Evolutionary conservation across 2,888 invertebrate species (phyloP).

Genomic region (Drosophila flavopinicola): DNA sequence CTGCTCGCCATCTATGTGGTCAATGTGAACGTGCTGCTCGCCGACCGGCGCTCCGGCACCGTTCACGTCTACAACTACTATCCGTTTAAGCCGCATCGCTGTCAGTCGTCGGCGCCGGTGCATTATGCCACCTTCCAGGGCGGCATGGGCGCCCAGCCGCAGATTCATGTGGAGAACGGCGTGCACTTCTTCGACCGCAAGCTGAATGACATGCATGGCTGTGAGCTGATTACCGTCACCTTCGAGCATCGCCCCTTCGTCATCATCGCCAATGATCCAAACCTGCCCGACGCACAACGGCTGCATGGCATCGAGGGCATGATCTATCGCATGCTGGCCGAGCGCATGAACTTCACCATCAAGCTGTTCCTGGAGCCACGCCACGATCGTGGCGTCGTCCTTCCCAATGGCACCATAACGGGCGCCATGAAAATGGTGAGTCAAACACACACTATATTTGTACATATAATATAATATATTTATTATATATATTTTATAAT

Average conservation of each 20-base stretch:
- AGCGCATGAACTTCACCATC: slow-evolving; percentile 81
- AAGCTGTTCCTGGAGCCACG: slow-evolving; percentile 43
- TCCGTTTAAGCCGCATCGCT: slow-evolving; percentile 72
- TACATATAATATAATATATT: neutral
- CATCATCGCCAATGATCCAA: slow-evolving; percentile 45
- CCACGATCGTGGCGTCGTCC: slow-evolving; percentile 58
- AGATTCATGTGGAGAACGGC: slow-evolving; percentile 25
- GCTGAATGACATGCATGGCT: slow-evolving; percentile 76
- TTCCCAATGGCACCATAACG: slow-evolving; percentile 77
- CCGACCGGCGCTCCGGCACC: slow-evolving; percentile 34
- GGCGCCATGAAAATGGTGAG: slow-evolving; percentile 78
- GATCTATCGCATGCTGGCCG: slow-evolving; percentile 67
- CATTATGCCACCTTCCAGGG: slow-evolving; percentile 65
- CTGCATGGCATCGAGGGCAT: slow-evolving; percentile 82
- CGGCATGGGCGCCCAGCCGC: slow-evolving; percentile 28
- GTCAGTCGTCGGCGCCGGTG: slow-evolving; percentile 68
- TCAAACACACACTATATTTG: neutral
- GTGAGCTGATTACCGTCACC: slow-evolving; percentile 68
- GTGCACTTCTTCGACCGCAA: slow-evolving; percentile 73
- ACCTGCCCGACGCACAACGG: neutral
- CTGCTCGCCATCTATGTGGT: slow-evolving; percentile 76
- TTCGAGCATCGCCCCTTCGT: slow-evolving; percentile 75
- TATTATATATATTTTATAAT: too few relatives aligned
- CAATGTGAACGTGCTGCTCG: slow-evolving; percentile 77
- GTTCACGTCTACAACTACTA: slow-evolving; percentile 78